Evolutionary conservation across 2,888 invertebrate species (phyloP), one percentile per base, ranked within the genome.

Genomic region (Tipula confusa): DNA sequence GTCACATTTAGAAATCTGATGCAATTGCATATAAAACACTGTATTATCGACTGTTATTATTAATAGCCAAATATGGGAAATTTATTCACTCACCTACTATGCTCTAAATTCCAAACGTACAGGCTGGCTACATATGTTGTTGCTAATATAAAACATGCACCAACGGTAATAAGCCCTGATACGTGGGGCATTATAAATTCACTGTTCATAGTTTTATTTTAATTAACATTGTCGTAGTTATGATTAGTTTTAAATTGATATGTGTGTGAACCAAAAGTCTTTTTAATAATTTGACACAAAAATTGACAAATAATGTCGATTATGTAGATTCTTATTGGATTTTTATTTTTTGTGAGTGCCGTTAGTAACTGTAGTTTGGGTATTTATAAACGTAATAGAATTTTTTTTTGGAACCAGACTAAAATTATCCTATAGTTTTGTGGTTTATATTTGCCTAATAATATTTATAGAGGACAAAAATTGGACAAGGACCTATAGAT

Each of bases 91-190:
- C 92, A 94, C 95, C 95, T 95, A 91, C 92, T 92, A 86, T 94
- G 92, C 87, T 93, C 93, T 84, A 93, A 92, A 87, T 93, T 94
- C 96, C 97, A 97, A 83, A 97, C 92, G 89, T 97, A 96, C 84
- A 97, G 92, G 90, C 97, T 97, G 84, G 94, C 94, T 85, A 97
- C 96, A 91, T 96, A 97, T 43, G 93, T 91, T 85, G 95, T 89
- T 11, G 96, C 95, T 86, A 97, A 91, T 85, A 94, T 90, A 86
- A 96, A 91, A 90, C 96, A 96, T 86, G 95, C 93, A 85, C 93
- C 89, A 86, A 95, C 91, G 83, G 95, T 93, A 86, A 91, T 90
- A 85, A 91, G 87, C 87, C 94, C 93, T 86, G 91, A 87, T 86
- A 88, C 83, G 84, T 85, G 82, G 81, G 84, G 82, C 81, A 85